phyloP scores from a whole-genome alignment of 2,888 invertebrate genomes.

The Hedya salicella region DNA sequence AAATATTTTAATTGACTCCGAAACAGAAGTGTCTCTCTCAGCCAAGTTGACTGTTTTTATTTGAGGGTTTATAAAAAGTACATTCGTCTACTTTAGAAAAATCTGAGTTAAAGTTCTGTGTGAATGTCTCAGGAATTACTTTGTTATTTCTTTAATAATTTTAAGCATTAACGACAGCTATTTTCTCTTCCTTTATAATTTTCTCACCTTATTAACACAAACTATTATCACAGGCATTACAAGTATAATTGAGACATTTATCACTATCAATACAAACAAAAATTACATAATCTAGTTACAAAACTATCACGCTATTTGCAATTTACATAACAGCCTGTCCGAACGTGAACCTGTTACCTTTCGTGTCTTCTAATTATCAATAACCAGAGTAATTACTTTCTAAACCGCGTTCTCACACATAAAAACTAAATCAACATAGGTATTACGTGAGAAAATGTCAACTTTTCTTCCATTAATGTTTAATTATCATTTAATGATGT shows the following conservation, averaged over 20 bases:
- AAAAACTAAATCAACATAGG: constrained; percentile 5
- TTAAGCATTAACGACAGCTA: no score
- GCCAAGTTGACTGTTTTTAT: no score
- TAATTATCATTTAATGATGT: background rate
- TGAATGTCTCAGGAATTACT: no score
- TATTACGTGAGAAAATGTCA: constrained; percentile 16
- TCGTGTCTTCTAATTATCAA: constrained; percentile 20
- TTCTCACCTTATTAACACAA: no score
- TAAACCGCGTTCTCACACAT: constrained; percentile 15
- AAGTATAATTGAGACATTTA: background rate
- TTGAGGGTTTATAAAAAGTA: no score
- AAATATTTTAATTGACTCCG: background rate
- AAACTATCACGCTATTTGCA: constrained; percentile 4
- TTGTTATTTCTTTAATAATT: no score
- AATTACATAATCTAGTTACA: constrained; percentile 20
- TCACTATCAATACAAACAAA: constrained; percentile 6
- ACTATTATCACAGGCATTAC: no score
- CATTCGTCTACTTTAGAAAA: no score
- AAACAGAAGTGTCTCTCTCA: no score
- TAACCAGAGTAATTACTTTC: constrained; percentile 18
- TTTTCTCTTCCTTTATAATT: no score
- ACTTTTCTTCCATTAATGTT: background rate
- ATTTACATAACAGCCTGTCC: constrained; percentile 16
- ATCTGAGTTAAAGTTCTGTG: no score
- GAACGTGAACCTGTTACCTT: background rate